These are phyloP conservation scores for Orcinus orca DNA, from an alignment of 2,113 vertebrate species.

Conservation along the genomic window DNA sequence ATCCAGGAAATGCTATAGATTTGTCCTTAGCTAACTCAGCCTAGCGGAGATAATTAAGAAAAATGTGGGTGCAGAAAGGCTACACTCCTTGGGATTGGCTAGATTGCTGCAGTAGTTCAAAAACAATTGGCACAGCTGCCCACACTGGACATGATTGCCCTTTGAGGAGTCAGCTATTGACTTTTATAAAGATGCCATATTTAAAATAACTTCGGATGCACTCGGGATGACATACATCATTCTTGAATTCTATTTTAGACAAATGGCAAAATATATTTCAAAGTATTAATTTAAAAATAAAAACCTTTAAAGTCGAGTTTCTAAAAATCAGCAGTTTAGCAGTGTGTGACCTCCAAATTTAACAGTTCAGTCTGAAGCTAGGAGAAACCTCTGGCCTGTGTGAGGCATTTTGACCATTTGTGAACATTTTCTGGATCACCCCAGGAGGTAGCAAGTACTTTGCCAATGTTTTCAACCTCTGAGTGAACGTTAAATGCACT, in stretches of 20 bases:
- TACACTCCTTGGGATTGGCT: constrained; percentile 82
- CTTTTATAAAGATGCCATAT: constrained; percentile 85
- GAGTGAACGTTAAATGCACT: background rate
- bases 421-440: background rate
- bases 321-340: constrained; percentile 37
- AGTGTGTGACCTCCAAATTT: constrained; percentile 48
- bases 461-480: constrained; percentile 5
- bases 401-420: background rate
- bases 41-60: constrained; percentile 88
- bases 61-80: constrained; percentile 86
- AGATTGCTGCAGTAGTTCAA: constrained; percentile 84
- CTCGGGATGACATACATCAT: constrained; percentile 79
- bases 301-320: constrained; percentile 47
- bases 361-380: background rate
- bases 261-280: constrained; percentile 78
- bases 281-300: constrained; percentile 68
- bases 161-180: constrained; percentile 86
- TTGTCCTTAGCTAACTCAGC: constrained; percentile 87
- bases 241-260: constrained; percentile 78
- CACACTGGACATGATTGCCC: constrained; percentile 84
- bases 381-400: background rate
- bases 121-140: constrained; percentile 87
- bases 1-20: constrained; percentile 87
- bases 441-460: background rate
- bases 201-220: constrained; percentile 85